Evolutionary conservation across 2,113 vertebrate species (phyloP).

Genomic region (Morone saxatilis): DNA sequence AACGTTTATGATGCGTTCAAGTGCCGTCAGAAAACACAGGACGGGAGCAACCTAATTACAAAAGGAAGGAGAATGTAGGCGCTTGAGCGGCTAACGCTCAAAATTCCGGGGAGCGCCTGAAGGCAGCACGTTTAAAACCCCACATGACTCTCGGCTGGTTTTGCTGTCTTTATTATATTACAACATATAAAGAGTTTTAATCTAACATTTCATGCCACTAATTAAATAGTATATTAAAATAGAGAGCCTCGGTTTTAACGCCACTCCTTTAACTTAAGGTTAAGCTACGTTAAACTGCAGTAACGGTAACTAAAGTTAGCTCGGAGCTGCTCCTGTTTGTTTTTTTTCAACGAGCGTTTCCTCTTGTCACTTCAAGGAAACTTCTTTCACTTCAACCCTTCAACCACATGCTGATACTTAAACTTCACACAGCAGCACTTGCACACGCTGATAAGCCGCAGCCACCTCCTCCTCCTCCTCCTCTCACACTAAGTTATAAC

Average conservation of each 20-base stretch:
- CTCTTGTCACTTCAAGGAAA: slow-evolving; percentile 1
- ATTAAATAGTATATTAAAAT: no score
- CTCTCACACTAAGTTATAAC: slow-evolving; percentile 2
- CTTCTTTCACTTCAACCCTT: slow-evolving; percentile 61
- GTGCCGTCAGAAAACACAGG: neutral
- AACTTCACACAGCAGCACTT: slow-evolving; percentile 7
- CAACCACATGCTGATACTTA: slow-evolving; percentile 36
- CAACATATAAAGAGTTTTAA: no score
- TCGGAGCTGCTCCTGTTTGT: neutral
- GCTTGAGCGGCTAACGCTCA: no score
- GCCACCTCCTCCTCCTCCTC: neutral
- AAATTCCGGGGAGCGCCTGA: slow-evolving; percentile 5
- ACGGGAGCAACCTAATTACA: no score
- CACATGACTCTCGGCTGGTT: neutral
- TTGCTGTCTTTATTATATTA: no score
- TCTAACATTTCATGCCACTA: no score
- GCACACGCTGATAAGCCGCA: slow-evolving; percentile 26
- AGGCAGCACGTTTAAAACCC: slow-evolving; percentile 22
- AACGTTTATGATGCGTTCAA: neutral
- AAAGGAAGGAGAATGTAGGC: no score
- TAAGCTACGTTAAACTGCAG: no score
- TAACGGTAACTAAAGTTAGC: no score
- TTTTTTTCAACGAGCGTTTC: neutral
- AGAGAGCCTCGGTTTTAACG: no score
- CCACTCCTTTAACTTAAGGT: no score